A percentile compares a stretch with the other conserved stretches of the same genome.
Evolutionary conservation across 2,797 vertebrate species (phyloP).

Genomic region (Anolis apletophallus): DNA sequence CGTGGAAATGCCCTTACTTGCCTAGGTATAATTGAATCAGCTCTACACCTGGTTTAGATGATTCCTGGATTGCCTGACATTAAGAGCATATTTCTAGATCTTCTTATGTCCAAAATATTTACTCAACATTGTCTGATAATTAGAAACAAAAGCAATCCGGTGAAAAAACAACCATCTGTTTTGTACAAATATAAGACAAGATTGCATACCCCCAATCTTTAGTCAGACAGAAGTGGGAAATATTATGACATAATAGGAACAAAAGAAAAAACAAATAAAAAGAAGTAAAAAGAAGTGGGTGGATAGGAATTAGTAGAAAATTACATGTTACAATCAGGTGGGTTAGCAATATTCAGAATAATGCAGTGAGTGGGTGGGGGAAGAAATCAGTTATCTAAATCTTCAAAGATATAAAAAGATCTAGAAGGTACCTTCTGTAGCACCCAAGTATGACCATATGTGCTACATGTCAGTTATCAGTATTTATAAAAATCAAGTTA

Average conservation of each 20-base stretch:
- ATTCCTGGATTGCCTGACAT: not conserved
- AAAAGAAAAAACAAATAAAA: not conserved
- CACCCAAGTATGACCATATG: rapidly evolving
- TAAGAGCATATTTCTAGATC: not conserved
- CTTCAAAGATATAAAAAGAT: not conserved
- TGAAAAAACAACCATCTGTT: not conserved
- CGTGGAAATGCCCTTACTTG: too few relatives aligned
- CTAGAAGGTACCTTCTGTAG: not conserved
- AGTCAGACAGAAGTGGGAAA: not conserved
- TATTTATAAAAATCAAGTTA: not conserved
- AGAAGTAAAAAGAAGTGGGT: not conserved
- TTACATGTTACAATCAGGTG: not conserved
- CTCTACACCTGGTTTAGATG: not conserved
- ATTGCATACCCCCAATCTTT: not conserved
- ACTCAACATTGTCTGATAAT: not conserved
- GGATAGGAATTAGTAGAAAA: not conserved
- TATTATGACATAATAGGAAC: not conserved
- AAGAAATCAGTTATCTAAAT: not conserved
- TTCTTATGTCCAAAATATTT: not conserved
- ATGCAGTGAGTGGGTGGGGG: not conserved
- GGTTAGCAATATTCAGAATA: not conserved
- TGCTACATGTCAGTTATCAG: not conserved
- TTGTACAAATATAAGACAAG: not conserved
- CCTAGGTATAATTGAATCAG: not conserved
- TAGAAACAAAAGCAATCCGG: not conserved